phyloP scores from a whole-genome alignment of 2,797 vertebrate genomes.

The Sardinella longiceps region DNA sequence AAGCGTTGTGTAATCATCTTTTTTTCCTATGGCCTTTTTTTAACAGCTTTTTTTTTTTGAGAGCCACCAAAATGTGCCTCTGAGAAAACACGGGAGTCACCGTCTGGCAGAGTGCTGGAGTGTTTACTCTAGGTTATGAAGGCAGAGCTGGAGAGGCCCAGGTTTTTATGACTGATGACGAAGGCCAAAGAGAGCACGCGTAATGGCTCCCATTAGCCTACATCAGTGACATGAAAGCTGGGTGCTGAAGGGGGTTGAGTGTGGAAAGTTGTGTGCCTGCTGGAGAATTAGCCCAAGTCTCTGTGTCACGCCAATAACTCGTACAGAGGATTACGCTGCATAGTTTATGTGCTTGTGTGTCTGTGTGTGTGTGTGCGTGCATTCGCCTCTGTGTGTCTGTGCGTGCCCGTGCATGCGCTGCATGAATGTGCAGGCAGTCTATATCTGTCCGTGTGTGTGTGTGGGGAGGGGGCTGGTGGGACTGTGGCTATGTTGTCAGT shows the following conservation, averaged over 20 bases:
- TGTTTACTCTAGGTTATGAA: constrained; percentile 33
- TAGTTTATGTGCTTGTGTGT: neutral
- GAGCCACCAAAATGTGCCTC: neutral
- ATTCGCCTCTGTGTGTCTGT: neutral
- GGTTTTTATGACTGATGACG: constrained; percentile 33
- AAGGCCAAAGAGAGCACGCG: constrained; percentile 26
- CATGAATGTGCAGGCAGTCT: neutral
- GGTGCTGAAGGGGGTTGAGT: neutral
- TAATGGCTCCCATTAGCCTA: constrained; percentile 27
- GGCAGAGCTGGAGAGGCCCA: constrained; percentile 25
- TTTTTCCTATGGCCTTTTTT: too few relatives aligned
- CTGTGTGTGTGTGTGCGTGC: neutral
- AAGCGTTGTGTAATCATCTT: neutral
- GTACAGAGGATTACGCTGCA: neutral
- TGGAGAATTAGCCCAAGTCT: neutral
- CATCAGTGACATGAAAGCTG: constrained; percentile 13
- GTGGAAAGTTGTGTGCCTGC: neutral
- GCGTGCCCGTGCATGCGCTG: neutral
- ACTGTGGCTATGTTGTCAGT: neutral
- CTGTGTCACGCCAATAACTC: constrained; percentile 1
- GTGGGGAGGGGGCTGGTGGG: neutral
- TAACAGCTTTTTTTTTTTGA: too few relatives aligned
- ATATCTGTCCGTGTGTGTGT: constrained; percentile 1
- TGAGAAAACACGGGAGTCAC: neutral
- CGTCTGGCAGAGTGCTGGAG: neutral